Percentiles rank a stretch among this genome's conserved stretches.
These are phyloP conservation scores for Squalus acanthias DNA, from an alignment of 2,797 vertebrate species.

Conservation along the genomic window DNA sequence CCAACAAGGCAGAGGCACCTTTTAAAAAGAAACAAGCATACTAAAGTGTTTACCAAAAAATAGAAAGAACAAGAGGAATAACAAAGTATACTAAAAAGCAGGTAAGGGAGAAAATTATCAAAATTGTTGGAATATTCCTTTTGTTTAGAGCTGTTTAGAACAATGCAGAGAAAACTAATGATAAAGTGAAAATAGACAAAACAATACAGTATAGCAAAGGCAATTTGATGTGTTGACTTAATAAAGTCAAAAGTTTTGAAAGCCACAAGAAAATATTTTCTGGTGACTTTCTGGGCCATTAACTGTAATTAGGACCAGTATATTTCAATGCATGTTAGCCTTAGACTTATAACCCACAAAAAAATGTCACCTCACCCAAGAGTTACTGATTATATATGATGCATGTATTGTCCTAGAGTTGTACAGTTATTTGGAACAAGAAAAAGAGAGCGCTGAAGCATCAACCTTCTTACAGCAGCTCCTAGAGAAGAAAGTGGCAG, in stretches of 20 bases:
- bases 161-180: background rate
- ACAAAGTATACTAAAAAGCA: background rate
- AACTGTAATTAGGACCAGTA: background rate
- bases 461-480: conserved; percentile 74
- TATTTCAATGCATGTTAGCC: background rate
- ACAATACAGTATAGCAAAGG: background rate
- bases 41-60: background rate
- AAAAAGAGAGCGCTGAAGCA: conserved; percentile 68
- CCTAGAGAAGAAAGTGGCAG: conserved; percentile 69
- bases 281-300: background rate
- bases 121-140: background rate
- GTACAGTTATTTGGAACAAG: conserved; percentile 69
- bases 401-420: conserved; percentile 62
- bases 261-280: background rate
- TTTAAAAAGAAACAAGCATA: background rate
- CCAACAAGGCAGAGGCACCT: background rate
- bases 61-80: background rate
- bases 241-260: background rate
- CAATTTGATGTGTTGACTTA: background rate
- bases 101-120: background rate
- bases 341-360: background rate
- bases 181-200: background rate
- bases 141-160: background rate
- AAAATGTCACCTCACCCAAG: conserved; percentile 42
- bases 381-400: conserved; percentile 41